Evolutionary conservation across 1,140 invertebrate species (phyloP).

Genomic region (Bilobella aurantiaca): DNA sequence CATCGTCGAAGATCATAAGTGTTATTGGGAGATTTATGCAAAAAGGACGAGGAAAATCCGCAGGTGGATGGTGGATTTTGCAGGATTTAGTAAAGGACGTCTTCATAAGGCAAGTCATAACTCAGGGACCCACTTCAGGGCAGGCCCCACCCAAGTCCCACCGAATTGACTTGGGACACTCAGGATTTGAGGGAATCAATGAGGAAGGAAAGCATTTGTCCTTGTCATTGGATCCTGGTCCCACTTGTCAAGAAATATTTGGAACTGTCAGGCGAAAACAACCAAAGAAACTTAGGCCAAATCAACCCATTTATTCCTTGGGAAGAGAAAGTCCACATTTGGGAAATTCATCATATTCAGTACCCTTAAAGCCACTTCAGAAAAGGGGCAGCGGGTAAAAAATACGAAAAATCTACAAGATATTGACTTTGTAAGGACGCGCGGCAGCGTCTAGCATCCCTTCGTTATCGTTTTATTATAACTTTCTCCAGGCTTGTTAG

Average conservation of each 20-base stretch:
- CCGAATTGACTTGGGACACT: background rate
- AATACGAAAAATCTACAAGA: background rate
- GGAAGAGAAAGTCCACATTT: background rate
- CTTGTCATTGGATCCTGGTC: background rate
- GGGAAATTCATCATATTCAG: background rate
- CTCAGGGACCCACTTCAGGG: background rate
- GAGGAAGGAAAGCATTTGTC: background rate
- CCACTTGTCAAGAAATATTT: constrained; percentile 1
- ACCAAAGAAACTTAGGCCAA: background rate
- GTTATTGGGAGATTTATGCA: background rate
- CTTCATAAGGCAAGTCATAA: constrained; percentile 4
- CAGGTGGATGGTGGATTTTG: background rate
- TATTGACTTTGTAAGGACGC: background rate
- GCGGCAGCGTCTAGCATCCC: too few relatives aligned
- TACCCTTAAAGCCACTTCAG: background rate
- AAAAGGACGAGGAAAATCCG: background rate
- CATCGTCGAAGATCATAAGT: too few relatives aligned
- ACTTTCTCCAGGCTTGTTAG: too few relatives aligned
- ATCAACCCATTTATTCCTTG: background rate
- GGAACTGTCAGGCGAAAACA: constrained; percentile 1
- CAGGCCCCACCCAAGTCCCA: background rate
- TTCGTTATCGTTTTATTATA: too few relatives aligned
- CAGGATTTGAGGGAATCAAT: background rate
- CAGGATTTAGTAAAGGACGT: background rate
- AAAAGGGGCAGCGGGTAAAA: background rate